Percentiles rank a stretch among this genome's conserved stretches.
These are phyloP conservation scores for Spatulosminthurus flaviceps DNA, from an alignment of 2,888 invertebrate species.

Conservation along the genomic window DNA sequence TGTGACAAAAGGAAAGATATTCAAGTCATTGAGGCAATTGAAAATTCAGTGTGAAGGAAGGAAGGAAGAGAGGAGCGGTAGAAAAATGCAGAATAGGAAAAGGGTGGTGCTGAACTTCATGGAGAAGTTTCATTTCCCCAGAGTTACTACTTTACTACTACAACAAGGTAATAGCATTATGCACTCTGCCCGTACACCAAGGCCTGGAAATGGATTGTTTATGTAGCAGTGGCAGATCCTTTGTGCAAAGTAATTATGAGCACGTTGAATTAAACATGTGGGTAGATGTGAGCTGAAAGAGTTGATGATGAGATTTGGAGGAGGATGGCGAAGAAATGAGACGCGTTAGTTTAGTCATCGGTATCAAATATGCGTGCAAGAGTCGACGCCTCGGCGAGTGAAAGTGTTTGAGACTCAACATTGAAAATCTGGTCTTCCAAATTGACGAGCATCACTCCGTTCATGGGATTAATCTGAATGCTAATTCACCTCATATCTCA, in stretches of 20 bases:
- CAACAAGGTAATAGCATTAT: not conserved
- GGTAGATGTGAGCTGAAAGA: conserved; percentile 21
- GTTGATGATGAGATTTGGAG: conserved; percentile 30
- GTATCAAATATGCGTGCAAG: conserved; percentile 54
- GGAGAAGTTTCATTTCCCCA: not conserved
- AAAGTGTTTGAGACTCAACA: conserved; percentile 52
- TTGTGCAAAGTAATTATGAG: conserved; percentile 25
- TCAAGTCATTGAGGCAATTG: not conserved
- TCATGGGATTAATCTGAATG: conserved; percentile 61
- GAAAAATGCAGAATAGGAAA: not conserved
- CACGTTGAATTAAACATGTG: conserved; percentile 35
- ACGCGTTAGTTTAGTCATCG: conserved; percentile 55
- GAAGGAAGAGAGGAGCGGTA: not conserved
- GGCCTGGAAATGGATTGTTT: not conserved
- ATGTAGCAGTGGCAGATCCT: not conserved
- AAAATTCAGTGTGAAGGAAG: not conserved
- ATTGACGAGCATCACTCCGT: conserved; percentile 49
- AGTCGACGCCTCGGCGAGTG: conserved; percentile 50
- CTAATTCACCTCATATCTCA: conserved; percentile 56
- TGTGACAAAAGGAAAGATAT: not conserved
- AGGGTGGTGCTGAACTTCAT: not conserved
- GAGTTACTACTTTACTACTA: not conserved
- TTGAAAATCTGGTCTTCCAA: conserved; percentile 54
- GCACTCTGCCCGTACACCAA: not conserved
- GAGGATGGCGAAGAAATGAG: conserved; percentile 41